Conservation (phyloP, 2,113 vertebrate genomes). For the Andinoacara biseriatus region DNA sequence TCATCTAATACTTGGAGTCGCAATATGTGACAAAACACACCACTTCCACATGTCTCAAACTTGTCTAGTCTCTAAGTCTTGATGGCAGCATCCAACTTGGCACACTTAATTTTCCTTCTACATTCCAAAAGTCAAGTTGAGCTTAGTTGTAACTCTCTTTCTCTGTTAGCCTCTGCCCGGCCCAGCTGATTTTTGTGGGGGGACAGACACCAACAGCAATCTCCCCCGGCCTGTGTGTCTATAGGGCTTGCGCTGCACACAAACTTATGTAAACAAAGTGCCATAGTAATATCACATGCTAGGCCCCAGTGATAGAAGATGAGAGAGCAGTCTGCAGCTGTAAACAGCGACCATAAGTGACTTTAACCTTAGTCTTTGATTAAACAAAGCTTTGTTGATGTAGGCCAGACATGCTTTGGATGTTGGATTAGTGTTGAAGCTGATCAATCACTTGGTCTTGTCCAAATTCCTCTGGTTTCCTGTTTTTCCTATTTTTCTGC, state of each 20-base stretch:
- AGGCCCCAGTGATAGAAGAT: conserved; percentile 37
- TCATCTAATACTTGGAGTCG: background rate
- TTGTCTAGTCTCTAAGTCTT: background rate
- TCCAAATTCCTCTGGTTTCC: conserved; percentile 11
- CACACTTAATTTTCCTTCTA: background rate
- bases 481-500: background rate
- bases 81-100: background rate
- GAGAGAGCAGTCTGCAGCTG: conserved; percentile 16
- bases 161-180: conserved; percentile 25
- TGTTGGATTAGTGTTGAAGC: conserved; percentile 5
- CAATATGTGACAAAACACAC: background rate
- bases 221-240: conserved; percentile 16
- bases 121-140: background rate
- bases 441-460: conserved; percentile 17
- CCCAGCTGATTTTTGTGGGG: background rate
- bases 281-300: conserved; percentile 34
- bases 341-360: background rate
- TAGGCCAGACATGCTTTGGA: background rate
- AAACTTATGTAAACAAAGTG: conserved; percentile 43
- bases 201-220: conserved; percentile 36
- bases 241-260: background rate
- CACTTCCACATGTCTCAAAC: background rate
- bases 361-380: background rate
- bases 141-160: conserved; percentile 8
- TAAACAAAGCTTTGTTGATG: conserved; percentile 11